phyloP scores from a whole-genome alignment of 2,888 invertebrate species.

The Cotesia congregata region DNA sequence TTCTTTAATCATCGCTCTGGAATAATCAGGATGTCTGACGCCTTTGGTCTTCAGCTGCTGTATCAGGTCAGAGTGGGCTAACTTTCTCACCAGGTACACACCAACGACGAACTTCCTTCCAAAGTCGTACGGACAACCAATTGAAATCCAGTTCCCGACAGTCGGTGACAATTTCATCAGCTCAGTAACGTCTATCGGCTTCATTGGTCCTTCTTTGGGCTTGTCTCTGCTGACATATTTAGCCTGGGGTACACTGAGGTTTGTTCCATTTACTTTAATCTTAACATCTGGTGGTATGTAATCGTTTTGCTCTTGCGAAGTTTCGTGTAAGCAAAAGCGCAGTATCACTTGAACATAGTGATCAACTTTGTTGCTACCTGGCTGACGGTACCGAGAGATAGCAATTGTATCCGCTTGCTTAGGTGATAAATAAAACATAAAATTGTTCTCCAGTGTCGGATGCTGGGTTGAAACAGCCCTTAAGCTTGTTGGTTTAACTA shows the following conservation, averaged over 20 bases:
- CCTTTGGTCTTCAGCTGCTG: constrained; percentile 88
- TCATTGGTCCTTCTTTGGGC: constrained; percentile 92
- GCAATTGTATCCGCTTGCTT: constrained; percentile 94
- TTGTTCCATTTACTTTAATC: constrained; percentile 92
- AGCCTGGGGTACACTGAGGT: constrained; percentile 88
- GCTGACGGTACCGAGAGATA: constrained; percentile 80
- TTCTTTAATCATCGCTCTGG: constrained; percentile 91
- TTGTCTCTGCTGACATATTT: constrained; percentile 96
- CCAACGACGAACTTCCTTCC: constrained; percentile 86
- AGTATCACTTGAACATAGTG: constrained; percentile 84
- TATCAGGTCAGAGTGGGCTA: constrained; percentile 86
- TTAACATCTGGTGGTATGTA: constrained; percentile 92
- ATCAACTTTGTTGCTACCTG: constrained; percentile 77
- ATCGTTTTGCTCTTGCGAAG: constrained; percentile 93
- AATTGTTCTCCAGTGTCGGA: constrained; percentile 75
- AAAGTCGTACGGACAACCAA: constrained; percentile 94
- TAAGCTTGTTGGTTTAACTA: constrained; percentile 91
- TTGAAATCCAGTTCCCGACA: constrained; percentile 86
- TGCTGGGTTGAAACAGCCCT: constrained; percentile 70
- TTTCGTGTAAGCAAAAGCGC: constrained; percentile 92
- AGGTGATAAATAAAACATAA: constrained; percentile 97
- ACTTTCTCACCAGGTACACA: constrained; percentile 88
- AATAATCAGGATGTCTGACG: constrained; percentile 90
- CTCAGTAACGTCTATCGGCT: constrained; percentile 93
- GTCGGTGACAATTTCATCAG: constrained; percentile 88